Evolutionary conservation across 2,797 vertebrate genomes (phyloP).

Genomic region (Gallirallus australis): DNA sequence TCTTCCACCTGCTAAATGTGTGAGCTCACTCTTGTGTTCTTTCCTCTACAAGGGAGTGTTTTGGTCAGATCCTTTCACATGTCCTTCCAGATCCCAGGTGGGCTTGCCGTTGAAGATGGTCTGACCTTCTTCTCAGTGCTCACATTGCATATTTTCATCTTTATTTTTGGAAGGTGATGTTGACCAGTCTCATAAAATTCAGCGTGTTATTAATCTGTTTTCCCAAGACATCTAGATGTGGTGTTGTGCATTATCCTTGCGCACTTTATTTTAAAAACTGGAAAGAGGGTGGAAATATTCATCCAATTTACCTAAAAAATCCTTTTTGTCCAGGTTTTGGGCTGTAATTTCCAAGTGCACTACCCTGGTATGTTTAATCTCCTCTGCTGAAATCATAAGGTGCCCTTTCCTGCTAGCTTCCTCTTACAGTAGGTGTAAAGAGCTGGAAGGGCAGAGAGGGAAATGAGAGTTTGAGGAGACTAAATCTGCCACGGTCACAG

Average conservation of each 20-base stretch:
- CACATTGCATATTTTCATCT: neutral
- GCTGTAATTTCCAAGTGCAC: no score
- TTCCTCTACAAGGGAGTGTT: neutral
- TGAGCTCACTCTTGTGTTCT: neutral
- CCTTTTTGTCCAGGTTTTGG: no score
- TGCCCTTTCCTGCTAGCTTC: no score
- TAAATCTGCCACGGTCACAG: fast-evolving
- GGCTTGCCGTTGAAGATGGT: neutral
- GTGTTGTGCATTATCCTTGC: neutral
- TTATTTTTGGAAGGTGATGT: neutral
- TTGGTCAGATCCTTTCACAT: neutral
- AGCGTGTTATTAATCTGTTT: neutral
- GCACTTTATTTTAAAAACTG: neutral
- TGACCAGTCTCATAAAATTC: neutral
- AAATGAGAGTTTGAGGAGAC: neutral
- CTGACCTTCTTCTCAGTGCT: neutral
- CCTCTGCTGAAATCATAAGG: no score
- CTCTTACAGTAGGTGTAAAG: neutral
- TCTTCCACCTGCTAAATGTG: neutral
- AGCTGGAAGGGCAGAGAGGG: neutral
- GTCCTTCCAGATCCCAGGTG: neutral
- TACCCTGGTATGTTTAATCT: no score
- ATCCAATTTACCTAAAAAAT: neutral
- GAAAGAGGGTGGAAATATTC: neutral
- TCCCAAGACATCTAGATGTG: neutral